A percentile compares a stretch with the other conserved stretches of the same genome.
These are phyloP conservation scores for Lepeophtheirus nordmannii DNA, from an alignment of 2,888 invertebrate species.

Conservation along the genomic window DNA sequence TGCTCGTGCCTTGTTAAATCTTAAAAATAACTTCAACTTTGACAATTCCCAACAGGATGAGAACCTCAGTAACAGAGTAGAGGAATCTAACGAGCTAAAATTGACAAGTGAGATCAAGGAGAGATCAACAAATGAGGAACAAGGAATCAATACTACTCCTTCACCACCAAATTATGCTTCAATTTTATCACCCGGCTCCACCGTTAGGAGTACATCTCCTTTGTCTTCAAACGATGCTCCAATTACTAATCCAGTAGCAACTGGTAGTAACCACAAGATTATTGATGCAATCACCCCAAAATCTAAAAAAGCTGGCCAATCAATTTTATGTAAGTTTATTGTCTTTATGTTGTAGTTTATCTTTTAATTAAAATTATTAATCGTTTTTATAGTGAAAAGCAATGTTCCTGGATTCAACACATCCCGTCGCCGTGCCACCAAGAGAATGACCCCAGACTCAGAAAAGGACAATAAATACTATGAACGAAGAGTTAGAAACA, in stretches of 20 bases:
- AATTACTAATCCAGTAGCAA: too few species aligned
- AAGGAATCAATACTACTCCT: too few species aligned
- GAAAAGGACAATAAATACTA: constrained; percentile 1
- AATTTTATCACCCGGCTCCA: too few species aligned
- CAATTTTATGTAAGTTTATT: background rate
- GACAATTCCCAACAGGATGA: too few species aligned
- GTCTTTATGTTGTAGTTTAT: background rate
- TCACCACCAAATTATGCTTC: too few species aligned
- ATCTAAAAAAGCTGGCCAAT: background rate
- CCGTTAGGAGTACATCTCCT: too few species aligned
- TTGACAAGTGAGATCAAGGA: too few species aligned
- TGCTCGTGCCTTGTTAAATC: background rate
- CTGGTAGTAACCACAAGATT: too few species aligned
- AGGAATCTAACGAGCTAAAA: too few species aligned
- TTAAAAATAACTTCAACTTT: background rate
- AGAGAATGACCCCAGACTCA: background rate
- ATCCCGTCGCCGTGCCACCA: background rate
- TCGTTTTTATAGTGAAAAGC: background rate
- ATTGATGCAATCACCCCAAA: background rate
- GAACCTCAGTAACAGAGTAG: too few species aligned
- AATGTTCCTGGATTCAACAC: background rate
- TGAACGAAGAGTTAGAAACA: background rate
- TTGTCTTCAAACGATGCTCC: too few species aligned
- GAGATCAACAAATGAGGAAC: too few species aligned
- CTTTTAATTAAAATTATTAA: background rate